phyloP scores from a whole-genome alignment of 2,888 invertebrate genomes.

The Gymnosoma rotundatum region DNA sequence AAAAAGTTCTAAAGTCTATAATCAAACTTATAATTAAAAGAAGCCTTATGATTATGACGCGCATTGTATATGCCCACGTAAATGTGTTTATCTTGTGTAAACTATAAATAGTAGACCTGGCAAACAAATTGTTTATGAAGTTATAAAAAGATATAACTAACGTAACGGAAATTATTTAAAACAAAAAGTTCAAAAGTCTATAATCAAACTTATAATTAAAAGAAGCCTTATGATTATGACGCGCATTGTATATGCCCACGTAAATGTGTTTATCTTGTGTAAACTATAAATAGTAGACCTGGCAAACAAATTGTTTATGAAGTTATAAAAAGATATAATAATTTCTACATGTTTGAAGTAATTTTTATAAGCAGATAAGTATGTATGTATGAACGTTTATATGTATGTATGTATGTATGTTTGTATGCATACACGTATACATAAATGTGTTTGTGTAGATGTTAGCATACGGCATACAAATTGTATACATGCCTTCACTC shows the following conservation, averaged over 20 bases:
- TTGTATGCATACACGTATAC: too few species aligned
- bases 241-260: background rate
- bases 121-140: slow-evolving; percentile 53
- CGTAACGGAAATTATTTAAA: too few species aligned
- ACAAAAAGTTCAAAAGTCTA: too few species aligned
- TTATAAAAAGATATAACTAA: slow-evolving; percentile 22
- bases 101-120: slow-evolving; percentile 17
- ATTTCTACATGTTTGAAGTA: too few species aligned
- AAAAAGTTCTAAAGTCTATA: too few species aligned
- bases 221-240: background rate
- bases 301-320: slow-evolving; percentile 50
- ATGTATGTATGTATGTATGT: too few species aligned
- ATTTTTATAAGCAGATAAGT: background rate
- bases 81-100: slow-evolving; percentile 16
- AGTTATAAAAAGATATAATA: slow-evolving; percentile 21
- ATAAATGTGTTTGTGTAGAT: background rate
- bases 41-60: background rate
- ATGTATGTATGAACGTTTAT: too few species aligned
- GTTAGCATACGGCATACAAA: slow-evolving; percentile 31
- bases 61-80: background rate
- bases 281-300: slow-evolving; percentile 24
- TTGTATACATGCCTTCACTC: slow-evolving; percentile 51
- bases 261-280: slow-evolving; percentile 6
- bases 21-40: background rate
- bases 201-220: background rate